Evolutionary conservation across 2,797 vertebrate genomes (phyloP).

Genomic region (Oreortyx pictus): DNA sequence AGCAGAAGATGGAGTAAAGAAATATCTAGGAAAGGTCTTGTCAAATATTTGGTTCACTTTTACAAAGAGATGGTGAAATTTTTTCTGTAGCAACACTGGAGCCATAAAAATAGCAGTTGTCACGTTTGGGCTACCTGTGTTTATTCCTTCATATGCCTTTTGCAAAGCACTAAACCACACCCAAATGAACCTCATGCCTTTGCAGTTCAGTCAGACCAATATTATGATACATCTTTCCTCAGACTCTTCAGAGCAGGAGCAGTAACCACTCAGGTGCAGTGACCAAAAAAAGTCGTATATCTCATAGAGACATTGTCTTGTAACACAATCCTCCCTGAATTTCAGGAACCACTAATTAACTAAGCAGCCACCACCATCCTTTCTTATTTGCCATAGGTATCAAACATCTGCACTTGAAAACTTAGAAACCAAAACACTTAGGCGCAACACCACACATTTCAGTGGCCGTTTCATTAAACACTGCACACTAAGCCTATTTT

Average conservation of each 20-base stretch:
- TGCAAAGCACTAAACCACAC: not conserved
- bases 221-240: not conserved
- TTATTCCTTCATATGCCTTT: not conserved
- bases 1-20: not conserved
- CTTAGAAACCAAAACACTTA: not conserved
- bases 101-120: not conserved
- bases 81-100: not conserved
- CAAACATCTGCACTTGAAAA: fast-evolving
- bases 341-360: not conserved
- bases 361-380: not conserved
- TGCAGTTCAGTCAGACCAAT: not conserved
- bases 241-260: not conserved
- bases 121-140: not conserved
- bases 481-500: not conserved
- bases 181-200: not conserved
- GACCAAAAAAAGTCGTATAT: not conserved
- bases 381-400: not conserved
- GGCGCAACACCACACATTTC: not conserved
- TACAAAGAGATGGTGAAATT: not conserved
- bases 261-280: not conserved
- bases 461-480: not conserved
- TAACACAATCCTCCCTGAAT: not conserved
- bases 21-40: not conserved
- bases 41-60: not conserved
- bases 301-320: not conserved